Conservation (phyloP, 2,888 invertebrate genomes). For the Monochamus alternatus region DNA sequence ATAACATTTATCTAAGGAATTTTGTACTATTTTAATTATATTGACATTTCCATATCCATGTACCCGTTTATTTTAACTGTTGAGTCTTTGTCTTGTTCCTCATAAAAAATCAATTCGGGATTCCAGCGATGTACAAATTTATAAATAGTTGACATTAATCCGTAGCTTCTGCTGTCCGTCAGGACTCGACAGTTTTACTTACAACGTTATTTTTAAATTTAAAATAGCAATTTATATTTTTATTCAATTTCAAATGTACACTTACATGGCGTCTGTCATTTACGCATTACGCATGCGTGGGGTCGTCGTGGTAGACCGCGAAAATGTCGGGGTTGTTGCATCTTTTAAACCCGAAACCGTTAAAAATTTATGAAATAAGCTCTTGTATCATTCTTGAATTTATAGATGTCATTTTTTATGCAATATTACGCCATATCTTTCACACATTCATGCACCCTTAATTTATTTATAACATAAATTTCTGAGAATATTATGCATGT, state of each 20-base stretch:
- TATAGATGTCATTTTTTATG: too few species aligned
- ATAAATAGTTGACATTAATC: not conserved
- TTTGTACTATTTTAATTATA: not conserved
- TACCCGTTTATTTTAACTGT: not conserved
- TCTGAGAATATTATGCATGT: too few species aligned
- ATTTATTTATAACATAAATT: too few species aligned
- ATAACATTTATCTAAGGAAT: conserved; percentile 5
- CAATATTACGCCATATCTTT: too few species aligned
- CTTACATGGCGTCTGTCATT: conserved; percentile 1
- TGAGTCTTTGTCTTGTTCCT: not conserved
- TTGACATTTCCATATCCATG: not conserved
- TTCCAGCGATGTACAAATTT: not conserved
- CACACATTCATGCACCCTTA: too few species aligned
- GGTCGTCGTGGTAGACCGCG: not conserved
- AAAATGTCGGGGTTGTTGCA: not conserved
- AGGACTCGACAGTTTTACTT: not conserved
- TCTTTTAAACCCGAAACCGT: too few species aligned
- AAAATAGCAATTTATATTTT: conserved; percentile 12
- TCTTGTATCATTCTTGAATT: too few species aligned
- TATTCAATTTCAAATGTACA: conserved; percentile 16
- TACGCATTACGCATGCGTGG: conserved; percentile 21
- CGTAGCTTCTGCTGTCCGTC: not conserved
- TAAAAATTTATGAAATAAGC: too few species aligned
- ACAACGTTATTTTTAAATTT: conserved; percentile 13
- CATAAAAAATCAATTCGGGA: conserved; percentile 13